A percentile compares a stretch with the other conserved stretches of the same genome.
phyloP scores from a whole-genome alignment of 2,888 invertebrate genomes.

The Scaptomyza flava region DNA sequence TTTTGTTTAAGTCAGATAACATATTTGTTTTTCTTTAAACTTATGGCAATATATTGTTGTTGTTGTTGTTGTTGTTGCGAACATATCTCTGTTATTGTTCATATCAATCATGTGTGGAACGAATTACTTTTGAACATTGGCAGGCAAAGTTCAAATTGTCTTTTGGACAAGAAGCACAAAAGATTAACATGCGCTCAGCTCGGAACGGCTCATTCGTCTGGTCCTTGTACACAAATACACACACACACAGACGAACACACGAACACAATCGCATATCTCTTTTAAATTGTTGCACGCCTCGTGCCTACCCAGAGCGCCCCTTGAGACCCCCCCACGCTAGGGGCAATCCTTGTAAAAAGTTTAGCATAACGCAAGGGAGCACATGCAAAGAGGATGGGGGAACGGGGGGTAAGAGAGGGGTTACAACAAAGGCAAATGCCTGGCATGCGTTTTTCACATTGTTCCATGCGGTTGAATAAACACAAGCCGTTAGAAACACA shows the following conservation, averaged over 20 bases:
- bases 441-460: conserved; percentile 76
- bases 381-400: background rate
- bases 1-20: conserved; percentile 21
- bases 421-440: conserved; percentile 58
- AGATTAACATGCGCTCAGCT: conserved; percentile 67
- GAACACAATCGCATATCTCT: conserved; percentile 31
- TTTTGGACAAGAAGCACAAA: conserved; percentile 54
- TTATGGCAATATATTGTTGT: conserved; percentile 7
- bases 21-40: conserved; percentile 21
- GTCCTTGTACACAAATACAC: conserved; percentile 15
- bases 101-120: conserved; percentile 50
- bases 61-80: conserved; percentile 2
- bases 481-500: conserved; percentile 57
- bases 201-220: conserved; percentile 48
- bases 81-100: conserved; percentile 22
- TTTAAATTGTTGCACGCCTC: conserved; percentile 72
- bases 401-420: background rate
- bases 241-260: conserved; percentile 10
- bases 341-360: conserved; percentile 72
- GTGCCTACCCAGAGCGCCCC: conserved; percentile 31
- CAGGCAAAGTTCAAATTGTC: conserved; percentile 62
- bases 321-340: conserved; percentile 36
- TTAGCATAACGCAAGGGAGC: conserved; percentile 58
- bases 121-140: conserved; percentile 53
- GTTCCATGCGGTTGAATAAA: conserved; percentile 76